Conservation (phyloP, 2,113 vertebrate genomes). For the Lepus europaeus region DNA sequence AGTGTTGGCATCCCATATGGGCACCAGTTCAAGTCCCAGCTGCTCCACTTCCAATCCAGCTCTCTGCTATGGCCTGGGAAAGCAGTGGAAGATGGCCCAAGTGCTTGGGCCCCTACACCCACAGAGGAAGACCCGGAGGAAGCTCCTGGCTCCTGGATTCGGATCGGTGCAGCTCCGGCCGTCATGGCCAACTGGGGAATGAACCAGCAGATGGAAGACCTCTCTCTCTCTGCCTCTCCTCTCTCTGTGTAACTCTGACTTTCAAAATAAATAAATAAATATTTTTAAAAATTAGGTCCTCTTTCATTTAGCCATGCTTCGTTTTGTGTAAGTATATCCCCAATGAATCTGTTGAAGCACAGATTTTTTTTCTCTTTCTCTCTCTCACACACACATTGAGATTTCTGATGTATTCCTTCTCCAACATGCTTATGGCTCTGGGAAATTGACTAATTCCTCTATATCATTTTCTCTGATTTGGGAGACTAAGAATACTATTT, state of each 20-base stretch:
- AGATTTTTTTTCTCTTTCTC: not conserved
- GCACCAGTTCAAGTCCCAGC: too few species aligned
- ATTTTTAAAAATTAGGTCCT: not conserved
- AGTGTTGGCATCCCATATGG: too few species aligned
- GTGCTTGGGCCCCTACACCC: too few species aligned
- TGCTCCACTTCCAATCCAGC: too few species aligned
- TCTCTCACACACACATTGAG: not conserved
- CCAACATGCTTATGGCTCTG: slow-evolving; percentile 23
- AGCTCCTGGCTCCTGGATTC: too few species aligned
- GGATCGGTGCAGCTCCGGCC: too few species aligned
- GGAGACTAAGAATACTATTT: not conserved
- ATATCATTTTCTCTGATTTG: not conserved
- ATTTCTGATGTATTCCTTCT: slow-evolving; percentile 55
- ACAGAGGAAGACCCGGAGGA: too few species aligned
- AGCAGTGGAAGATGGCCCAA: too few species aligned
- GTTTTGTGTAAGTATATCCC: not conserved
- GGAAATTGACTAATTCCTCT: slow-evolving; percentile 45
- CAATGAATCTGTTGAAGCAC: not conserved
- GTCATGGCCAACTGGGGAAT: not conserved
- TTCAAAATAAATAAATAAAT: too few species aligned
- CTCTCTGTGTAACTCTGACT: too few species aligned
- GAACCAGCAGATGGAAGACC: not conserved
- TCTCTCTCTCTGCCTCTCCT: too few species aligned
- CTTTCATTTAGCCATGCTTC: not conserved
- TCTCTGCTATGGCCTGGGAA: too few species aligned